These are phyloP conservation scores for Meiosimyza decipiens DNA, from an alignment of 2,888 invertebrate genomes.

Conservation along the genomic window DNA sequence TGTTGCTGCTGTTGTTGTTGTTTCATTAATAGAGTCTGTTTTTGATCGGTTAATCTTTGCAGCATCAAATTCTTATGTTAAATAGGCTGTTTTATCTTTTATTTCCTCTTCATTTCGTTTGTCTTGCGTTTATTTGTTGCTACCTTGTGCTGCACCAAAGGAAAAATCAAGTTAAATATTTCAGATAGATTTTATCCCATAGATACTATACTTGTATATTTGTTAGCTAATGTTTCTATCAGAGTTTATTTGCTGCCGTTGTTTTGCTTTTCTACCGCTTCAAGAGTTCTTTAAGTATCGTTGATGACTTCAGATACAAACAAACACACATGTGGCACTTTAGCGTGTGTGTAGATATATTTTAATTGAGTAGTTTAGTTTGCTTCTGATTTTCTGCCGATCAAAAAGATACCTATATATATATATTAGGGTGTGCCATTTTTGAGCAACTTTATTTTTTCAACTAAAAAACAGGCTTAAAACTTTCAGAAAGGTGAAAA, in stretches of 20 bases:
- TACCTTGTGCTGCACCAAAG: too few relatives aligned
- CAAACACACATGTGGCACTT: neutral
- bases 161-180: too few relatives aligned
- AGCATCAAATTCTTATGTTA: constrained; percentile 18
- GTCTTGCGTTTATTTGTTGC: too few relatives aligned
- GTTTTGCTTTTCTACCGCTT: neutral
- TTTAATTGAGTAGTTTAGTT: constrained; percentile 20
- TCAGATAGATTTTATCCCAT: too few relatives aligned
- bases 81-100: constrained; percentile 7
- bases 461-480: too few relatives aligned
- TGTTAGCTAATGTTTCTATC: too few relatives aligned
- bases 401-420: neutral
- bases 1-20: neutral
- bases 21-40: constrained; percentile 1
- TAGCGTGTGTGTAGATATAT: neutral
- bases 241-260: neutral
- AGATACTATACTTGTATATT: too few relatives aligned
- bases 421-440: too few relatives aligned
- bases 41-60: constrained; percentile 10
- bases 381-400: constrained; percentile 15
- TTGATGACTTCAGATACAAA: neutral
- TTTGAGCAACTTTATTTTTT: too few relatives aligned
- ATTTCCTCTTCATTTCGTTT: too few relatives aligned
- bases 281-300: neutral
- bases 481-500: too few relatives aligned